Base-by-base conservation (phyloP, 1,140 invertebrate genomes). In the Cylas formicarius region DNA sequence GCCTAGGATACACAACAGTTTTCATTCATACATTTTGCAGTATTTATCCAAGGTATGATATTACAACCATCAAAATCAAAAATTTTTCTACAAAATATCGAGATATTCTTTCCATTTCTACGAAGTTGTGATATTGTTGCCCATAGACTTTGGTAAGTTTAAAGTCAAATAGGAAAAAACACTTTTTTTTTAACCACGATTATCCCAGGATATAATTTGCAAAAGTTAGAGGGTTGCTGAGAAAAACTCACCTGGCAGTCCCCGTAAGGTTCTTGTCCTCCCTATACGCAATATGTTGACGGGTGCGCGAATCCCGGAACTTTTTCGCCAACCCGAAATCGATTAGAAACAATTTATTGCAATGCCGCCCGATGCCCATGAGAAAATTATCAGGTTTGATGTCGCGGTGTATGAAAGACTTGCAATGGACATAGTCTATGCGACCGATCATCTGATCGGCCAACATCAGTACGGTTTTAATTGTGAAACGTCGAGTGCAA, bases 341-440 rank as follows among this genome's bases (percentile, higher is more conserved):
- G 63, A 95, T 95, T 44, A 95, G 76, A 67, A 89, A 95, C 18
- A 95, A 66, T 72, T 88, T 89, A 61, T 88, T 88, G 65, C 85
- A 89, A 58, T 90, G 86, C 42, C 84, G 76, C n/a, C 87, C 87
- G 60, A 90, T 86, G 24, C 90, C 90, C 90, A 96, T 95, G 24
- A 96, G 76, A 70, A 96, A 96, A 69, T 96, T 96, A 60, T 96
- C 92, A 17, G 89, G 90, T 57, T 92, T 90, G 58, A 91, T 90
- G 58, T 86, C 84, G 56, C 91, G 78, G 68, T 95, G 91, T 48
- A 95, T 90, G 66, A 92, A 92, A 53, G 86, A 86, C 68, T 90
- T 90, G 58, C 79, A 82, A 63, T 95, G 90, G 44, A 95, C 81
- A 66, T 81, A 92, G 64, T 93, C 87, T 53, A 95, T 86, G 57